Evolutionary conservation across 2,113 vertebrate genomes (phyloP).

Genomic region (Xenus cinereus): DNA sequence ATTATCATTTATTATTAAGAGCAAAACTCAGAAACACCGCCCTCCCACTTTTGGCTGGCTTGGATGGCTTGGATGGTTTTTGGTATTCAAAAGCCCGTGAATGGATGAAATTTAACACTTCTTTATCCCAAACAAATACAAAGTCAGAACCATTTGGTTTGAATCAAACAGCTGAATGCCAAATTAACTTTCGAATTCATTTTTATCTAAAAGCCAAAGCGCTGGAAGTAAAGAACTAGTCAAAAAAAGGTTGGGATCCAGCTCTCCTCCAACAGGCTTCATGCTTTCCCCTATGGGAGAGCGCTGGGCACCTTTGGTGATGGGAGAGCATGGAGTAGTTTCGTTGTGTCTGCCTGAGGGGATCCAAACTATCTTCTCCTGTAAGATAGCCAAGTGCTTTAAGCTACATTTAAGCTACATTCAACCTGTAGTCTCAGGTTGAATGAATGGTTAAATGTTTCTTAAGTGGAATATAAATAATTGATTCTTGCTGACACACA

Average conservation of each 20-base stretch:
- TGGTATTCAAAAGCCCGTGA: neutral
- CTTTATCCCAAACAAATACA: neutral
- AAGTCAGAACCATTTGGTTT: neutral
- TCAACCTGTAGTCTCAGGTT: neutral
- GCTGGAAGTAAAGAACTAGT: neutral
- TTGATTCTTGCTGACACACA: neutral
- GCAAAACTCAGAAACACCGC: neutral
- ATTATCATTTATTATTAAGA: neutral
- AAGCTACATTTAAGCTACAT: neutral
- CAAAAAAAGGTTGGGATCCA: neutral
- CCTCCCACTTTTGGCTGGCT: neutral
- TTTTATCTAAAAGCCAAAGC: neutral
- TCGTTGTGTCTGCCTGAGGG: neutral
- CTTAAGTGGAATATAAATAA: neutral
- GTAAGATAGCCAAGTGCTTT: neutral
- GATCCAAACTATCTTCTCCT: neutral
- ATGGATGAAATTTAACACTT: neutral
- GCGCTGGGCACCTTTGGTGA: neutral
- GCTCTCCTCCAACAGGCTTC: neutral
- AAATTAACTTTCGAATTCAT: neutral
- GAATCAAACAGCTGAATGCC: neutral
- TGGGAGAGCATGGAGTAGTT: neutral
- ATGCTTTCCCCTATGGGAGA: accelerated
- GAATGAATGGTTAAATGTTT: neutral
- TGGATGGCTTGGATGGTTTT: neutral